Evolutionary conservation across 2,888 invertebrate species (phyloP).

Genomic region (Phytoseiulus persimilis): DNA sequence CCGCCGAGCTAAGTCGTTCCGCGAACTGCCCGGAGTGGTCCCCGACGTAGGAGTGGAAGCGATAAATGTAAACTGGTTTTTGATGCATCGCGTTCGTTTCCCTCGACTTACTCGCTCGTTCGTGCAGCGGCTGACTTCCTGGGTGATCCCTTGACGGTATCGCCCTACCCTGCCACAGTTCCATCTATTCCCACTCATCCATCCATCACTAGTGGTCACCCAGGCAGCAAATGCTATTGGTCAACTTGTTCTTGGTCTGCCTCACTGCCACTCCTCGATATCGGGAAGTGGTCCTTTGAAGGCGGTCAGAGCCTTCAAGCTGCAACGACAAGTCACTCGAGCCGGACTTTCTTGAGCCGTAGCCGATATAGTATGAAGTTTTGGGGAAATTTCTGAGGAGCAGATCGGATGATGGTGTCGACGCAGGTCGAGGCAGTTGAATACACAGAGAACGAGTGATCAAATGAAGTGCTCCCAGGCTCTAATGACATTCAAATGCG

Average conservation of each 20-base stretch:
- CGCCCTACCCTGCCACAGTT: not conserved
- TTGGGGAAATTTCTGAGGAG: not conserved
- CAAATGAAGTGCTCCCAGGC: no score
- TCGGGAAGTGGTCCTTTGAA: not conserved
- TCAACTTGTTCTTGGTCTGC: not conserved
- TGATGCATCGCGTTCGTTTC: not conserved
- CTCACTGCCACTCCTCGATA: not conserved
- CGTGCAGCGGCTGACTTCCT: not conserved
- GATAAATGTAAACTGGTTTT: not conserved
- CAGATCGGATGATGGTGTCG: no score
- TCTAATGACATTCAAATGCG: no score
- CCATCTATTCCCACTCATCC: not conserved
- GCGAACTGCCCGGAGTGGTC: not conserved
- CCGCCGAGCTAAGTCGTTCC: not conserved
- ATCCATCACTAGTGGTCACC: slow-evolving; percentile 5
- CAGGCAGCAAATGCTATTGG: slow-evolving; percentile 5
- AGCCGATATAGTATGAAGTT: not conserved
- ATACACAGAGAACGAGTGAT: no score
- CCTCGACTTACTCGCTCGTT: not conserved
- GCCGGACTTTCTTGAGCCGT: not conserved
- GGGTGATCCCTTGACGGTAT: not conserved
- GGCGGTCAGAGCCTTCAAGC: not conserved
- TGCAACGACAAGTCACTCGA: not conserved
- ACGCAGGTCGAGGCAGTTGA: no score
- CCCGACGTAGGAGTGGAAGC: not conserved